phyloP scores from a whole-genome alignment of 2,113 vertebrate species.

The Tringa solitaria region DNA sequence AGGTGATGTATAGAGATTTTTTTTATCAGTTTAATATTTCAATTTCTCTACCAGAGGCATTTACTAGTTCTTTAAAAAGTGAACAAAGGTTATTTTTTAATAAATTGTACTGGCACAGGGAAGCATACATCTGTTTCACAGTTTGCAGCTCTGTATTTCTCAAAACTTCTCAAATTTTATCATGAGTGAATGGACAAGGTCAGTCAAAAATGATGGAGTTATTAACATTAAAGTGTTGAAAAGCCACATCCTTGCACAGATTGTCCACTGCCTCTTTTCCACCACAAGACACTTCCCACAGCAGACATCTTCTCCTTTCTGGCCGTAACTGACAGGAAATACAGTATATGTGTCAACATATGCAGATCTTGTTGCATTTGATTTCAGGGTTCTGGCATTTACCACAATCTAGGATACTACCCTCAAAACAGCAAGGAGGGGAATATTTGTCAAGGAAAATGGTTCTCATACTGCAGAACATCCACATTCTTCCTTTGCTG shows the following conservation, averaged over 20 bases:
- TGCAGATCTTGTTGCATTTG: background rate
- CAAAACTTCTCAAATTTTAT: background rate
- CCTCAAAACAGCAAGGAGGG: background rate
- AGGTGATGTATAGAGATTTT: background rate
- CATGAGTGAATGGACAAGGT: background rate
- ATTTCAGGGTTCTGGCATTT: background rate
- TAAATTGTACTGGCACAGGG: background rate
- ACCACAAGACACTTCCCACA: background rate
- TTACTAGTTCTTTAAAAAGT: background rate
- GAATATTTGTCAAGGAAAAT: background rate
- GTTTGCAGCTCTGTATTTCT: background rate
- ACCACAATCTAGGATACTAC: background rate
- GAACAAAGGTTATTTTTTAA: background rate
- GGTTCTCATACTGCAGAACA: background rate
- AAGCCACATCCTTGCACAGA: background rate
- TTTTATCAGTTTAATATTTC: background rate
- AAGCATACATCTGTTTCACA: background rate
- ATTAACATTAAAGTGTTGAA: background rate
- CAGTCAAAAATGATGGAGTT: background rate
- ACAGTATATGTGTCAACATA: background rate
- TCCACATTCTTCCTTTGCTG: background rate
- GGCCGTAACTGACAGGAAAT: background rate
- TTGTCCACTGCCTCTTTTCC: background rate
- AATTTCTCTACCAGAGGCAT: background rate
- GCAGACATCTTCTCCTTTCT: background rate